Evolutionary conservation across 2,113 vertebrate species (phyloP), one percentile per base, ranked within the genome.

Genomic region (Pimephales promelas): DNA sequence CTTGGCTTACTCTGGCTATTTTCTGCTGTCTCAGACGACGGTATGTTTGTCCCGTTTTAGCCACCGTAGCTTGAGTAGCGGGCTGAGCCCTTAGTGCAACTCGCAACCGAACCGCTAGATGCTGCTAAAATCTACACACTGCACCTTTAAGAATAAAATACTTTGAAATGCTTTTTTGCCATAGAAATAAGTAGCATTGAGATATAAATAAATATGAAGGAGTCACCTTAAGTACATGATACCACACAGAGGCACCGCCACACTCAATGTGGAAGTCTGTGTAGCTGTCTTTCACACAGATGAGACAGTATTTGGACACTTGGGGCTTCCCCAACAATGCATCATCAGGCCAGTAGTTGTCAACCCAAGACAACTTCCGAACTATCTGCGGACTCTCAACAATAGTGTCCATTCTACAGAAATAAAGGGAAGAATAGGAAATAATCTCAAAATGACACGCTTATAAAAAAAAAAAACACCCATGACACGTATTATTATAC

Each of bases 231-330:
- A 98, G 95, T 68, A 99, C 95, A 0, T 98, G 97, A 91, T 99
- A 98, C 97, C 98, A 99, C 14, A 97, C 96, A 0, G 98, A 98
- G 64, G 98, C 97, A 0, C 98, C 98, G 0, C 97, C 98, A 0
- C 96, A 98, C 90, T 98, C 98, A 13, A 99, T 98, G 93, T 98
- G 98, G 90, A 99, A 99, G 91, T 99, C 97, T 0, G 97, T 99
- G 90, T 99, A 99, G 91, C 97, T 98, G 94, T 99, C 98, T 91
- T 99, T 99, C 70, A 99, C 97, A 0, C 98, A 98, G 90, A 99
- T 98, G 78, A 98, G 94, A 93, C 97, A 99, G 92, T 98, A 99
- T 92, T 99, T 98, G 84, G 96, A 97, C 90, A 99, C 98, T 93
- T 98, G 97, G 54, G 98, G 98, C 88, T 99, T 99, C 28, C 95